phyloP scores from a whole-genome alignment of 1,140 invertebrate species.

The Diabrotica virgifera region DNA sequence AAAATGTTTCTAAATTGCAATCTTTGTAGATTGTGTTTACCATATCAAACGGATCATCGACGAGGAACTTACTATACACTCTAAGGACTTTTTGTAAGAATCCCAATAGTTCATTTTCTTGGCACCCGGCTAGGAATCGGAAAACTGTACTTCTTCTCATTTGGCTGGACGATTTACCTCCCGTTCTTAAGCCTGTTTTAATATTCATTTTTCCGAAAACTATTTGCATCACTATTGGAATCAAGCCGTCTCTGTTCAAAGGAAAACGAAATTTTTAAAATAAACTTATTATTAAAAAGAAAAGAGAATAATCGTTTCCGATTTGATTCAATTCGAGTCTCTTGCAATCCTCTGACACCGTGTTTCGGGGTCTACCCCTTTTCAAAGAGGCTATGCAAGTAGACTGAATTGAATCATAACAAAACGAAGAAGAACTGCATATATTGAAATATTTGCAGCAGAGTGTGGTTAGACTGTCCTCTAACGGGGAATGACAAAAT shows the following conservation, averaged over 20 bases:
- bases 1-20: slow-evolving; percentile 59
- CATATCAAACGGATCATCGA: slow-evolving; percentile 50
- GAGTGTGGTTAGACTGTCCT: too few species aligned
- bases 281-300: too few species aligned
- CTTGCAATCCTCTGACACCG: too few species aligned
- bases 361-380: too few species aligned
- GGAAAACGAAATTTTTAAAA: not conserved
- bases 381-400: too few species aligned
- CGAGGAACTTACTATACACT: slow-evolving; percentile 64
- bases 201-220: slow-evolving; percentile 86
- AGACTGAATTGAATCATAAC: too few species aligned
- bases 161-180: slow-evolving; percentile 69
- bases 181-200: slow-evolving; percentile 66
- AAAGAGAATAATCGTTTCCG: too few species aligned
- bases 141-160: slow-evolving; percentile 72
- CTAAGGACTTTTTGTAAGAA: slow-evolving; percentile 85
- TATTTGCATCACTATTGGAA: slow-evolving; percentile 81
- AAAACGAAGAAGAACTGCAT: too few species aligned
- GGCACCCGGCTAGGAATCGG: slow-evolving; percentile 79
- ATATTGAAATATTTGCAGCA: too few species aligned
- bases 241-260: slow-evolving; percentile 59
- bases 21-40: slow-evolving; percentile 49
- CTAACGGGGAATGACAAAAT: too few species aligned
- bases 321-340: too few species aligned
- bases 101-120: slow-evolving; percentile 70